phyloP scores from a whole-genome alignment of 53 echinoderm and acorn worm species.

The Crossaster papposus region DNA sequence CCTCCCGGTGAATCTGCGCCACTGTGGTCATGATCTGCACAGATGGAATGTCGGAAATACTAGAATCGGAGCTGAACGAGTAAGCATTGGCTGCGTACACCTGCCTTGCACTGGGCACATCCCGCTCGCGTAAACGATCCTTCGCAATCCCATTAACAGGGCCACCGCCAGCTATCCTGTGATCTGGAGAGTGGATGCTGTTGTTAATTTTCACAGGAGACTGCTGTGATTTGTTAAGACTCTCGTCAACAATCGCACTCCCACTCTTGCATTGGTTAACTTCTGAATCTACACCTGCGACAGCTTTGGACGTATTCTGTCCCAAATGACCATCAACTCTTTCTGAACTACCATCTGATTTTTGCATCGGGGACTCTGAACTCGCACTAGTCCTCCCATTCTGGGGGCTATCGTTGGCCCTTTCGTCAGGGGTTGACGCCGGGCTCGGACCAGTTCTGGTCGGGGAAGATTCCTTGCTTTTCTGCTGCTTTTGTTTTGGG shows the following conservation, averaged over 20 bases:
- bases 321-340: neutral
- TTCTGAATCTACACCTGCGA: neutral
- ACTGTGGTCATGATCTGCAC: conserved; percentile 77
- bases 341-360: neutral
- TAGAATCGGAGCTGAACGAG: conserved; percentile 74
- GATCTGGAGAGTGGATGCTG: conserved; percentile 15
- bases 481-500: conserved; percentile 48
- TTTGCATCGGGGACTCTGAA: neutral
- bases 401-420: neutral
- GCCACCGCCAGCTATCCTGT: conserved; percentile 6
- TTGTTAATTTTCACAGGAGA: conserved; percentile 7
- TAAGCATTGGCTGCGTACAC: conserved; percentile 59
- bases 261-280: conserved; percentile 50
- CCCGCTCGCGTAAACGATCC: conserved; percentile 47
- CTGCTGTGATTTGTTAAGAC: neutral
- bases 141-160: conserved; percentile 43
- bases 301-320: neutral
- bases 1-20: conserved; percentile 83
- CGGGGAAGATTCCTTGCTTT: conserved; percentile 5
- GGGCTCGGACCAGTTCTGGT: neutral
- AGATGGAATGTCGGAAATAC: conserved; percentile 66
- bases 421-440: conserved; percentile 10
- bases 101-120: conserved; percentile 53
- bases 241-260: conserved; percentile 23
- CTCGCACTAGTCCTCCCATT: conserved; percentile 26